Percentiles rank a stretch among this genome's conserved stretches.
These are phyloP conservation scores for Andricus grossulariae DNA, from an alignment of 1,140 invertebrate species.

Conservation along the genomic window DNA sequence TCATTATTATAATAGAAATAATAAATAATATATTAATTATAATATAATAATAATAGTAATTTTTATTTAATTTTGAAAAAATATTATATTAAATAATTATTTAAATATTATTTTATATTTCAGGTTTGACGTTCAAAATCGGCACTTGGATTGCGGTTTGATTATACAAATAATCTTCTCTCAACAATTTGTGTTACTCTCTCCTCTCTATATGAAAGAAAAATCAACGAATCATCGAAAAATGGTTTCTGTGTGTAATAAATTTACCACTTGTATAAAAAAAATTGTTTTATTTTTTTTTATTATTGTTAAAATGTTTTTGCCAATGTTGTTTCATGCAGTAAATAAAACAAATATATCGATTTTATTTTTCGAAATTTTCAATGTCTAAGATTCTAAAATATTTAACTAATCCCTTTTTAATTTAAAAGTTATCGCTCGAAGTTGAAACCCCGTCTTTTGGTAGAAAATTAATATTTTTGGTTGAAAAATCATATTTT, in stretches of 20 bases:
- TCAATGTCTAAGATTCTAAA: no score
- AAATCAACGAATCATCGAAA: constrained; percentile 9
- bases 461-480: no score
- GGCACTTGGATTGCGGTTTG: constrained; percentile 13
- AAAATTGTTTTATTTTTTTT: background rate
- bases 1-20: no score
- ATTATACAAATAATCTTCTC: background rate
- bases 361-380: background rate
- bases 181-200: background rate
- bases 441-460: no score
- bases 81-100: background rate
- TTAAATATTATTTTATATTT: background rate
- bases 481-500: no score
- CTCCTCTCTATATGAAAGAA: no score
- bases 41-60: no score
- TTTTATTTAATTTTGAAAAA: no score
- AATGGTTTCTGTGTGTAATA: constrained; percentile 8
- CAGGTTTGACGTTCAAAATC: background rate
- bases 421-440: no score
- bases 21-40: no score
- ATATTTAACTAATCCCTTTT: no score
- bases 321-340: background rate
- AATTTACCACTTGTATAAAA: constrained; percentile 3
- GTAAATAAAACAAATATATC: constrained; percentile 7
- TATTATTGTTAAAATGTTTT: background rate